Evolutionary conservation across 2,797 vertebrate species (phyloP).

Genomic region (Hemibagrus guttatus): DNA sequence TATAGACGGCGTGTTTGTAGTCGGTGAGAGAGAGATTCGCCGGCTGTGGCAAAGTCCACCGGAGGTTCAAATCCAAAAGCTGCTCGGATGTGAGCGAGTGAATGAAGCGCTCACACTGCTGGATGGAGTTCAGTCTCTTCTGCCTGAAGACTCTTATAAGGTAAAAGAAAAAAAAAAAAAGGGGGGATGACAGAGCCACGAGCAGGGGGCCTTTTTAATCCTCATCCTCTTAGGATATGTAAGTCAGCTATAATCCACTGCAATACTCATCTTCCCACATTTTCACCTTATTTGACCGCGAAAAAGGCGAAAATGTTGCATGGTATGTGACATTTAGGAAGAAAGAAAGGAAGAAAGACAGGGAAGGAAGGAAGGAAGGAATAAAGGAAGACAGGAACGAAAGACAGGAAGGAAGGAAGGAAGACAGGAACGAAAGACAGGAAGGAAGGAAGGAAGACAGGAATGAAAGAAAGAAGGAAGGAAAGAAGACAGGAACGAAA

Average conservation of each 20-base stretch:
- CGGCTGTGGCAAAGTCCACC: slow-evolving; percentile 64
- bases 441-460: too few species aligned
- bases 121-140: slow-evolving; percentile 61
- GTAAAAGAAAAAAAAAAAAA: slow-evolving; percentile 47
- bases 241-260: slow-evolving; percentile 41
- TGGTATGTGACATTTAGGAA: not conserved
- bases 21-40: slow-evolving; percentile 69
- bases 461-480: too few species aligned
- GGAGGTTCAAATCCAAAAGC: slow-evolving; percentile 67
- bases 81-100: slow-evolving; percentile 60
- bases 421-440: too few species aligned
- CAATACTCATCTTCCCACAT: slow-evolving; percentile 1
- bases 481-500: too few species aligned
- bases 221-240: slow-evolving; percentile 26
- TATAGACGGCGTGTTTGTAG: slow-evolving; percentile 68
- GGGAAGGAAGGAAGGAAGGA: too few species aligned
- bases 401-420: too few species aligned
- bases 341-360: not conserved
- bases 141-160: slow-evolving; percentile 62
- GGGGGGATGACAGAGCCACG: not conserved
- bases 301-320: not conserved
- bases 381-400: too few species aligned
- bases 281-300: not conserved
- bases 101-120: slow-evolving; percentile 69
- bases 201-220: slow-evolving; percentile 22